phyloP scores from a whole-genome alignment of 2,888 invertebrate species.

The Magallana nippona region DNA sequence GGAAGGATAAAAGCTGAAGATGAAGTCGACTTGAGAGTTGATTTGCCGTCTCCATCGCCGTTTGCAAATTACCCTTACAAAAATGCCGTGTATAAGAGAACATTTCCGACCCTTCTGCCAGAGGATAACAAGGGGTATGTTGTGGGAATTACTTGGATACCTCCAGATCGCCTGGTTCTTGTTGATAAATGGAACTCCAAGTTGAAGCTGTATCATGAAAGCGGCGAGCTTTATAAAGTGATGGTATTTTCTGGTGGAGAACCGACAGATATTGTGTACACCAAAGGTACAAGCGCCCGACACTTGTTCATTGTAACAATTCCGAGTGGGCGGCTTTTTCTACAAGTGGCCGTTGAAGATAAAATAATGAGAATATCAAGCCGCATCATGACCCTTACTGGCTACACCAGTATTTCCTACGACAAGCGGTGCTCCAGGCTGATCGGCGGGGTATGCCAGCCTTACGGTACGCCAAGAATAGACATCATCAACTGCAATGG shows the following conservation, averaged over 20 bases:
- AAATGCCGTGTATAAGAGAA: not conserved
- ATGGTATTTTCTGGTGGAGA: constrained; percentile 23
- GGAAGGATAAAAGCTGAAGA: not conserved
- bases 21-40: not conserved
- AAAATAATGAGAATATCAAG: not conserved
- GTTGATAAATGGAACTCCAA: constrained; percentile 44
- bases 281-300: not conserved
- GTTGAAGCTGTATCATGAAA: constrained; percentile 37
- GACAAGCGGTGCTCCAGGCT: constrained; percentile 38
- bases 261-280: constrained; percentile 42
- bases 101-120: constrained; percentile 19
- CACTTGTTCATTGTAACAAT: constrained; percentile 33
- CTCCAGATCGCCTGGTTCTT: constrained; percentile 30
- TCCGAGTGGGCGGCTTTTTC: constrained; percentile 11
- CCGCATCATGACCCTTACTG: constrained; percentile 28
- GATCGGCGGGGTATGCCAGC: constrained; percentile 61
- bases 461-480: constrained; percentile 58
- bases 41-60: not conserved
- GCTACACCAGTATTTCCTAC: constrained; percentile 40
- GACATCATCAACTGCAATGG: constrained; percentile 49
- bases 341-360: constrained; percentile 1
- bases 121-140: constrained; percentile 31
- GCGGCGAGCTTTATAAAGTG: not conserved
- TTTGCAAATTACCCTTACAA: not conserved
- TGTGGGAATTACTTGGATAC: constrained; percentile 45